Percentiles rank a stretch among this genome's conserved stretches.
Conservation (phyloP, 2,797 vertebrate species). For the Forpus xanthops region DNA sequence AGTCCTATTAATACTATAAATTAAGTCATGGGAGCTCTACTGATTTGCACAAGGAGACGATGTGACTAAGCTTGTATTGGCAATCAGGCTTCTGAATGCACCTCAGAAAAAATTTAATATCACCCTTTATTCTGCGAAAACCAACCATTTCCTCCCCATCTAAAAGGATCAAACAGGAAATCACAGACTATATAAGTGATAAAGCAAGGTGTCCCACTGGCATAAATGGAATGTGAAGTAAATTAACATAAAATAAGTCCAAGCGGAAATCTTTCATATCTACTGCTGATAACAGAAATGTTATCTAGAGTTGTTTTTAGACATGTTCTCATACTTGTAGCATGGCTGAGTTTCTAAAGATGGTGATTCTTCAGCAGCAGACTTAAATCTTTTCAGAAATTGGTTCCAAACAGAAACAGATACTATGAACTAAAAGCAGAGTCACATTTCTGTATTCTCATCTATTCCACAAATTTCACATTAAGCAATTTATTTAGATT, state of each 20-base stretch:
- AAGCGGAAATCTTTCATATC: not conserved
- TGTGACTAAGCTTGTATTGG: not conserved
- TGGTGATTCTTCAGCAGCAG: not conserved
- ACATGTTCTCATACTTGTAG: not conserved
- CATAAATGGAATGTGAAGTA: not conserved
- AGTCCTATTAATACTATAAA: not conserved
- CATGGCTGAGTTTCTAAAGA: not conserved
- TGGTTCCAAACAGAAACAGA: not conserved
- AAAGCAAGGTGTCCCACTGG: not conserved
- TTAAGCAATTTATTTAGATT: not conserved
- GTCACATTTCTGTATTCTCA: not conserved
- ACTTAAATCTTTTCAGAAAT: not conserved
- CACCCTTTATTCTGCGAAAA: not conserved
- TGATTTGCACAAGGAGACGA: not conserved
- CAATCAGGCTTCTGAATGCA: not conserved
- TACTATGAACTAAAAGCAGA: not conserved
- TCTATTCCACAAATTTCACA: not conserved
- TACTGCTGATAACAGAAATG: not conserved
- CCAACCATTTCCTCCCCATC: not conserved
- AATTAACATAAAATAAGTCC: not conserved
- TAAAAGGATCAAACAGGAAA: not conserved
- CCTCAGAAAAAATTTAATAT: not conserved
- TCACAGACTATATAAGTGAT: not conserved
- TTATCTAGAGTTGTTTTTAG: not conserved
- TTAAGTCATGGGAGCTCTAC: not conserved